Evolutionary conservation across 2,797 vertebrate species (phyloP).

Genomic region (Onychomys arenicola): DNA sequence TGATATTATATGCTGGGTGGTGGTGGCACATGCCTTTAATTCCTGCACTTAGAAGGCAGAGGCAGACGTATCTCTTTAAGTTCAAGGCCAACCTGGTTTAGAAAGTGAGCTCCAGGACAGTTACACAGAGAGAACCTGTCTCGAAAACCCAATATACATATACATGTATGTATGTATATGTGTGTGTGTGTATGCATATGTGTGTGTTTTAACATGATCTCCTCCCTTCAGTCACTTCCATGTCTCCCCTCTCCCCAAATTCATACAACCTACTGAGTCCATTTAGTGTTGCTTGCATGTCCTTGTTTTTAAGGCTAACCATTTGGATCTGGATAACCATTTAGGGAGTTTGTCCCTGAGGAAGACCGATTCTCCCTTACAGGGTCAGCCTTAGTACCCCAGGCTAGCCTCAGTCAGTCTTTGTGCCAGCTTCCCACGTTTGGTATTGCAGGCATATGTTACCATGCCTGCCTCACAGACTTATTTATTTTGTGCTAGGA

Average conservation of each 20-base stretch:
- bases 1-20: neutral
- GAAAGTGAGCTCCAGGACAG: neutral
- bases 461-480: neutral
- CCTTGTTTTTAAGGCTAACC: neutral
- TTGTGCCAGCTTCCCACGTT: neutral
- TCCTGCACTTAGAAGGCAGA: neutral
- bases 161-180: too few species aligned
- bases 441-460: neutral
- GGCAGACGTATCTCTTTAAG: neutral
- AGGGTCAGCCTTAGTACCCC: neutral
- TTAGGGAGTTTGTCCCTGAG: neutral
- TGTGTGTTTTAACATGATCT: neutral
- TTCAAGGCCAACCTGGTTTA: neutral
- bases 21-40: neutral
- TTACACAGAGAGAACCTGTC: neutral
- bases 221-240: neutral
- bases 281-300: neutral
- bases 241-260: neutral
- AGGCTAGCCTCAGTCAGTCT: neutral
- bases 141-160: neutral
- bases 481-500: neutral
- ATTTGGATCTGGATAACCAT: neutral
- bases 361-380: neutral
- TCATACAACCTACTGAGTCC: neutral
- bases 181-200: neutral